Percentiles rank a stretch among this genome's conserved stretches.
phyloP scores from a whole-genome alignment of 2,888 invertebrate species.

The Oxycera nigricornis region DNA sequence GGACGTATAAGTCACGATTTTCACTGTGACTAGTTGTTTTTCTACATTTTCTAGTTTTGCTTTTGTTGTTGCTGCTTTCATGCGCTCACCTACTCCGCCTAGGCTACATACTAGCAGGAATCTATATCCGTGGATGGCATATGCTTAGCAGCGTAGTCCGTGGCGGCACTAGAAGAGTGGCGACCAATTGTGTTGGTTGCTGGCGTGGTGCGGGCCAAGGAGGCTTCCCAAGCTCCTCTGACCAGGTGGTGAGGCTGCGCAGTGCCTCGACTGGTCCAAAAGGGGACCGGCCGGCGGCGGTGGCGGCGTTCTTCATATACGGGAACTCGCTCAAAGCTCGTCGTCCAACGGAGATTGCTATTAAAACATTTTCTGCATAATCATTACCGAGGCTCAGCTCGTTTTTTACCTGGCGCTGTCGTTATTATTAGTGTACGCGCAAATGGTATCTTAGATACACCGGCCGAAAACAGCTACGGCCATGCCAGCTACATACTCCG shows the following conservation, averaged over 20 bases:
- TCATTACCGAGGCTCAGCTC: constrained; percentile 38
- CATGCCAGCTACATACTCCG: constrained; percentile 32
- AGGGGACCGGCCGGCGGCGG: constrained; percentile 15
- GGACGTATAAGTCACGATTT: constrained; percentile 46
- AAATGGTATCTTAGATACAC: constrained; percentile 30
- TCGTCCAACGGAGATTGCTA: constrained; percentile 41
- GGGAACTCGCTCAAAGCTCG: constrained; percentile 30
- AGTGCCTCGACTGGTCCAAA: constrained; percentile 22
- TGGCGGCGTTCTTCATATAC: constrained; percentile 16
- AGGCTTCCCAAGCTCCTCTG: constrained; percentile 13
- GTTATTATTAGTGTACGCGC: constrained; percentile 22
- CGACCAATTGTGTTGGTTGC: not conserved
- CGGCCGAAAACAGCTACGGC: constrained; percentile 6
- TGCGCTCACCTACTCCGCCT: constrained; percentile 43
- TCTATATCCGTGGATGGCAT: constrained; percentile 16
- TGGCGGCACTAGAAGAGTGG: constrained; percentile 4
- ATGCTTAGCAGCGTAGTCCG: not conserved
- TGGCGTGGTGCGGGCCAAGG: constrained; percentile 1
- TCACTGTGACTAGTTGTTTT: constrained; percentile 35
- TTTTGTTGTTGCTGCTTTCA: constrained; percentile 29
- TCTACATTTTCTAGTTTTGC: not conserved
- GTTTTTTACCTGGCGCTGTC: constrained; percentile 21
- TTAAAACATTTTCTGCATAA: constrained; percentile 47
- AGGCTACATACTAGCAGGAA: constrained; percentile 16
- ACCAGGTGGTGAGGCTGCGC: constrained; percentile 39